phyloP scores from a whole-genome alignment of 2,888 invertebrate species.

The Frankliniella fusca region DNA sequence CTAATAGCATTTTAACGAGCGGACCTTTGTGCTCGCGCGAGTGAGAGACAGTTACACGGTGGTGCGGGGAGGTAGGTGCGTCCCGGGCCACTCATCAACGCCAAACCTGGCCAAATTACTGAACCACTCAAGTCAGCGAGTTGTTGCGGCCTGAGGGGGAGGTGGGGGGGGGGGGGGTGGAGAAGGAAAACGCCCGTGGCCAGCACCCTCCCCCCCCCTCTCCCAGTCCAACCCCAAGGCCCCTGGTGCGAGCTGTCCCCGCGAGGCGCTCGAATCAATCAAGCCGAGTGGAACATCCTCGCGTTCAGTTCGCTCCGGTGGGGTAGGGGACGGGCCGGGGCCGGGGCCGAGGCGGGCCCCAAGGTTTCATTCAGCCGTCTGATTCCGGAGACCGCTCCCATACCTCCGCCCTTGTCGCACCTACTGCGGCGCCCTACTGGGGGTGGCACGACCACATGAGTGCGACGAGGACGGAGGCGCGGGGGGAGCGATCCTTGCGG shows the following conservation, averaged over 20 bases:
- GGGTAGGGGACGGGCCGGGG: not conserved
- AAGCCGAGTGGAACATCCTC: conserved; percentile 1
- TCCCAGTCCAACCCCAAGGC: not conserved
- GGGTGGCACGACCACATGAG: too few relatives aligned
- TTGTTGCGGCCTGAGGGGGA: not conserved
- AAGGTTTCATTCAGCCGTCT: too few relatives aligned
- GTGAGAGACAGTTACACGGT: too few relatives aligned
- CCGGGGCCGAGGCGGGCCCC: not conserved
- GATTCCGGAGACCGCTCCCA: too few relatives aligned
- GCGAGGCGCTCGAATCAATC: not conserved
- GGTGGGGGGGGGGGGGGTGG: too few relatives aligned
- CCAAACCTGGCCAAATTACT: conserved; percentile 13
- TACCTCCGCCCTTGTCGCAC: too few relatives aligned
- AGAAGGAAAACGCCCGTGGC: too few relatives aligned
- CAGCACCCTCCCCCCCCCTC: too few relatives aligned
- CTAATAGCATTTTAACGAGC: conserved; percentile 26
- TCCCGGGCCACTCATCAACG: not conserved
- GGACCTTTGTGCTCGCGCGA: not conserved
- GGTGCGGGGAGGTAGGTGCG: too few relatives aligned
- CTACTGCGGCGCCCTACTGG: too few relatives aligned
- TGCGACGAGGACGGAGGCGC: too few relatives aligned
- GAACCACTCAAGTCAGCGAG: not conserved
- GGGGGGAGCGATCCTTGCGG: too few relatives aligned
- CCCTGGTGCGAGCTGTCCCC: not conserved
- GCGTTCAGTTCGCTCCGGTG: not conserved